Evolutionary conservation across 2,113 vertebrate species (phyloP), one percentile per base, ranked within the genome.

Genomic region (Gnathonemus echidnorhynchus): DNA sequence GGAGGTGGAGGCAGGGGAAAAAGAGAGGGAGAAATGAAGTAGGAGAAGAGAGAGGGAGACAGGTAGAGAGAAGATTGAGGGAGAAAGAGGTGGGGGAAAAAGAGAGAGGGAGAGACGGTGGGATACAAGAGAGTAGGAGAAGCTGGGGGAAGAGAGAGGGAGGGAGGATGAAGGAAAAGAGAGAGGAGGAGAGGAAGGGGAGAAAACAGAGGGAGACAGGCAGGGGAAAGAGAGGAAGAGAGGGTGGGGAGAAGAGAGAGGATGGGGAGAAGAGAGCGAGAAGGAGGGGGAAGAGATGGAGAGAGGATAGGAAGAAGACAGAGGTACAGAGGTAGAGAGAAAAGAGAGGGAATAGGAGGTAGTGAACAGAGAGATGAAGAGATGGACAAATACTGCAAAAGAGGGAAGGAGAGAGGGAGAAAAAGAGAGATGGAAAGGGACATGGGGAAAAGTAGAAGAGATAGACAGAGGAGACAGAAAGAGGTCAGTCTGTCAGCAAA

Each of bases 311-410:
- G 52, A 5, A 66, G n/a, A n/a, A 62, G 21, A 24, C 58, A 87
- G 58, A 70, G 27, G 8, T n/a, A 70, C 3, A 74, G n/a, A 31
- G 27, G 66, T 8, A 2, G 27, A 11, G 6, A 58, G 3, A 53
- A 53, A n/a, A 58, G 21, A 58, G 56, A 58, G 6, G 56, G 21
- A 58, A 19, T 17, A 56, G 39, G 80, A 86, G 49, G 56, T 87
- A 52, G 86, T 83, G 52, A 15, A 62, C 11, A 89, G 90, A 91
- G 89, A 87, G 21, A 53, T 56, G 70, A 89, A 87, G 31, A 58
- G 77, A 39, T 50, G 27, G 5, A 1, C 5, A 56, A 56, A 56
- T 21, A 21, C 52, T 56, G n/a, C 3, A 89, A 31, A 35, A 74
- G 66, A 74, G 4, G n/a, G 66, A 35, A n/a, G 11, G 66, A 35